A percentile compares a stretch with the other conserved stretches of the same genome.
Evolutionary conservation across 2,888 invertebrate genomes (phyloP).

Genomic region (Dioctria rufipes): DNA sequence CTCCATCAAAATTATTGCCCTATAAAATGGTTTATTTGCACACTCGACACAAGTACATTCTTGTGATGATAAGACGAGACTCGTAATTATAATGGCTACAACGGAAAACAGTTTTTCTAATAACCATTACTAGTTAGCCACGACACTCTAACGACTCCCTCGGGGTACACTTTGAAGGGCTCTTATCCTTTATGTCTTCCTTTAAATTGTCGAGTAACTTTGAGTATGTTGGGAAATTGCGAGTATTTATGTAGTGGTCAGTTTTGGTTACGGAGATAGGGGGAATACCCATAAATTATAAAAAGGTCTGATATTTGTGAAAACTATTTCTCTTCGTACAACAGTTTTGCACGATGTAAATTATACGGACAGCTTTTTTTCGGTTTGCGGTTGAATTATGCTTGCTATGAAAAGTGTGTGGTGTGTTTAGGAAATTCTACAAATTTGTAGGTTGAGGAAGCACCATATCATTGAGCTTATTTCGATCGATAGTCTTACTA

Average conservation of each 20-base stretch:
- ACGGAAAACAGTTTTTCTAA: constrained; percentile 29
- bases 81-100: constrained; percentile 25
- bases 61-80: constrained; percentile 17
- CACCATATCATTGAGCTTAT: too few relatives aligned
- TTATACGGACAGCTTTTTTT: constrained; percentile 25
- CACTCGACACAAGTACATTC: background rate
- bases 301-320: constrained; percentile 34
- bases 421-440: too few relatives aligned
- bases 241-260: constrained; percentile 34
- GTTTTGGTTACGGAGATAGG: background rate
- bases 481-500: too few relatives aligned
- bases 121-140: constrained; percentile 44
- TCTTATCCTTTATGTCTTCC: constrained; percentile 41
- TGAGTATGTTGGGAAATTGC: constrained; percentile 32
- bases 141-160: constrained; percentile 32
- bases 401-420: too few relatives aligned
- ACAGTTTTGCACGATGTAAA: constrained; percentile 26
- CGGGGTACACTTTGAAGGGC: constrained; percentile 29
- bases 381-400: constrained; percentile 27
- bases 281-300: constrained; percentile 21
- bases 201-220: constrained; percentile 35
- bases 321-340: constrained; percentile 26
- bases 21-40: constrained; percentile 15
- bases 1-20: constrained; percentile 30
- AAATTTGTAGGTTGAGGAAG: too few relatives aligned